phyloP scores from a whole-genome alignment of 1,140 invertebrate genomes.

The Platyura marginata region DNA sequence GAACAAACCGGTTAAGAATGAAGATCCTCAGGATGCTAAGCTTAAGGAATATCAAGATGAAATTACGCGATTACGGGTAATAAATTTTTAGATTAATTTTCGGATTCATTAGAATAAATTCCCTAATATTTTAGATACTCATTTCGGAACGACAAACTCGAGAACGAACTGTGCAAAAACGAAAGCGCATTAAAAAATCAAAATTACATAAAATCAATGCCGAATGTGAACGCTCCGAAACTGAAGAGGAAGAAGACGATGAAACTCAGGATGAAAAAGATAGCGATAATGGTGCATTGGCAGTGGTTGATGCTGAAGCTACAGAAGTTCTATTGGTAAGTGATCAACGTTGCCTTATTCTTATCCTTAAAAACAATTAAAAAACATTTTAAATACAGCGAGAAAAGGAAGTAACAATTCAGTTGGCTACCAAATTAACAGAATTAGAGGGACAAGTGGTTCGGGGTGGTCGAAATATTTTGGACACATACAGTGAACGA shows the following conservation, averaged over 20 bases:
- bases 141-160: slow-evolving; percentile 23
- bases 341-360: slow-evolving; percentile 21
- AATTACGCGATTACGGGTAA: slow-evolving; percentile 42
- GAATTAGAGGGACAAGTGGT: slow-evolving; percentile 77
- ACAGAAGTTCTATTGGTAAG: slow-evolving; percentile 18
- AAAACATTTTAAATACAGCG: no score
- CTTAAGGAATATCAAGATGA: slow-evolving; percentile 76
- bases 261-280: slow-evolving; percentile 24
- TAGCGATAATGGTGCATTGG: slow-evolving; percentile 22
- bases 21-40: slow-evolving; percentile 86
- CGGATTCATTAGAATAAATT: slow-evolving; percentile 2
- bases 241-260: slow-evolving; percentile 33
- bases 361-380: no score
- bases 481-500: slow-evolving; percentile 81
- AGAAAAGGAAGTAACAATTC: slow-evolving; percentile 27
- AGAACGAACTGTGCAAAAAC: slow-evolving; percentile 7
- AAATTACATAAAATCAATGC: slow-evolving; percentile 30
- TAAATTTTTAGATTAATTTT: not conserved
- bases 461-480: slow-evolving; percentile 66
- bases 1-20: slow-evolving; percentile 89
- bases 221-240: slow-evolving; percentile 32
- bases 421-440: slow-evolving; percentile 30
- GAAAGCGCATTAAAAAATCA: not conserved
- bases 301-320: slow-evolving; percentile 22
- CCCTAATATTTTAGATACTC: slow-evolving; percentile 11